Conservation (phyloP, 2,888 invertebrate genomes). For the Macrophya annulata region DNA sequence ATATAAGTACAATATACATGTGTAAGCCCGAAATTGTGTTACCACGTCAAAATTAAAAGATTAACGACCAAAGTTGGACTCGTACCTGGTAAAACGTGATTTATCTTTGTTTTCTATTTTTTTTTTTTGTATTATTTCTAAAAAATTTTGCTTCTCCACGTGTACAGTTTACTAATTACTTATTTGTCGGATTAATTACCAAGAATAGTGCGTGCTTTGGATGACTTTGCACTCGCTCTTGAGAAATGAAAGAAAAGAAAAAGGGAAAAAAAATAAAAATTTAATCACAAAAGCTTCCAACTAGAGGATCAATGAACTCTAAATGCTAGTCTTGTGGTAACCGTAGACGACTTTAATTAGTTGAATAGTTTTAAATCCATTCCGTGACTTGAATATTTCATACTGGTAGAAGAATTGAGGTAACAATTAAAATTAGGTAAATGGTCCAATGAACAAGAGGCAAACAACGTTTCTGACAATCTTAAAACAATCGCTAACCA, state of each 20-base stretch:
- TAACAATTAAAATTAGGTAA: background rate
- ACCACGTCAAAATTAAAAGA: conserved; percentile 22
- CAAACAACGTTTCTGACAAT: conserved; percentile 1
- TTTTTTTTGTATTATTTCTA: background rate
- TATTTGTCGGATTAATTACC: conserved; percentile 36
- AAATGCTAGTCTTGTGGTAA: conserved; percentile 7
- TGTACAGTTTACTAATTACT: conserved; percentile 30
- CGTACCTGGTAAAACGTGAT: background rate
- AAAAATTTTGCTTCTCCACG: background rate
- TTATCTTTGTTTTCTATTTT: background rate
- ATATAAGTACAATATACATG: background rate
- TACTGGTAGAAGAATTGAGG: background rate
- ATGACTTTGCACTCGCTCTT: background rate
- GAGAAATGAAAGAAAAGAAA: background rate
- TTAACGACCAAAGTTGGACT: conserved; percentile 17
- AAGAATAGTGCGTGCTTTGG: background rate
- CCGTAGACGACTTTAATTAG: background rate
- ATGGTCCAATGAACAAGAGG: background rate
- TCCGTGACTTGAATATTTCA: conserved; percentile 26
- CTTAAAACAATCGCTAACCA: background rate
- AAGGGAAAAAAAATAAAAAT: background rate
- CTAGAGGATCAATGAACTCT: conserved; percentile 41
- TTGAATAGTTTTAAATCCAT: conserved; percentile 28
- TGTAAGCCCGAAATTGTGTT: background rate
- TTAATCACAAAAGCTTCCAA: conserved; percentile 34